These are phyloP conservation scores for Philereme transversata DNA, from an alignment of 2,888 invertebrate species.

Conservation along the genomic window DNA sequence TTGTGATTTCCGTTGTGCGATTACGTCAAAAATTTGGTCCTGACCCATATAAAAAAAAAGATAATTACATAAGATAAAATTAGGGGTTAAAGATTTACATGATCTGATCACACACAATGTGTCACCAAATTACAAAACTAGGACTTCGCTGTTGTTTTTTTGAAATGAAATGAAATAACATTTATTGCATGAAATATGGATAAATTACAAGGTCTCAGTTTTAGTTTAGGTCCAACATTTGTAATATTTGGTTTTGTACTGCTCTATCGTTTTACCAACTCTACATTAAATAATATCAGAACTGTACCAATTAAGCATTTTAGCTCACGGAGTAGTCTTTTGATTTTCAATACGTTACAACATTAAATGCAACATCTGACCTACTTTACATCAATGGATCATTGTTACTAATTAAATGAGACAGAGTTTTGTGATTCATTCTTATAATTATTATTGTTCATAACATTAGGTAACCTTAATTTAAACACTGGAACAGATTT, in stretches of 20 bases:
- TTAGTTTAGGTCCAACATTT: too few species aligned
- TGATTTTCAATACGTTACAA: conserved; percentile 32
- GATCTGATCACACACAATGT: too few species aligned
- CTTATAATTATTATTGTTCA: conserved; percentile 23
- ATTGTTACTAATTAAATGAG: conserved; percentile 32
- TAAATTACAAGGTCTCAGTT: too few species aligned
- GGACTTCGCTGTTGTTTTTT: too few species aligned
- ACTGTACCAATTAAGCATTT: conserved; percentile 26
- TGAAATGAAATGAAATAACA: too few species aligned
- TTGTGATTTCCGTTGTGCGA: too few species aligned
- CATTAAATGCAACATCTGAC: conserved; percentile 30
- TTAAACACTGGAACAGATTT: conserved; percentile 20
- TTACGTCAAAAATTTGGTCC: too few species aligned
- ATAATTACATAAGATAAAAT: too few species aligned
- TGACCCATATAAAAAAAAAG: too few species aligned
- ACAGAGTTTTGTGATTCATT: conserved; percentile 25
- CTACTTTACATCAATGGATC: conserved; percentile 35
- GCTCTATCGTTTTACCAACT: conserved; percentile 7
- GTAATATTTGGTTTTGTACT: neutral
- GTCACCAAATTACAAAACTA: too few species aligned
- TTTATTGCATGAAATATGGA: too few species aligned
- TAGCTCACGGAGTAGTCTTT: conserved; percentile 15
- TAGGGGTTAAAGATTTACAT: too few species aligned
- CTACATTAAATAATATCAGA: conserved; percentile 17
- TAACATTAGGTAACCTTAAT: conserved; percentile 16